Conservation (phyloP, 1,140 invertebrate genomes). For the Holotrichia oblita region DNA sequence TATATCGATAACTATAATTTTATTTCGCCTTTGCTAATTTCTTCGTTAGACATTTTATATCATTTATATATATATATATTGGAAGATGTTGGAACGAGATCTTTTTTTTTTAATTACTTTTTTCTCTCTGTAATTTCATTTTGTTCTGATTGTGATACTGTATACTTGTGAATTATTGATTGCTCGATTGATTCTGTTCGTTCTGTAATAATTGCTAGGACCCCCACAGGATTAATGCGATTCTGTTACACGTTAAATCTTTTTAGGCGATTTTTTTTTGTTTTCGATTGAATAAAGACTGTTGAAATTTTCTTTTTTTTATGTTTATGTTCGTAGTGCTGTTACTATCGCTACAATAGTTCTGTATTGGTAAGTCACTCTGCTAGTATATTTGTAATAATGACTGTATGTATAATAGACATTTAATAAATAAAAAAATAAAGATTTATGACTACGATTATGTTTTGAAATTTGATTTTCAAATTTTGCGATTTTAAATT, state of each 20-base stretch:
- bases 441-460: background rate
- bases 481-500: too few species aligned
- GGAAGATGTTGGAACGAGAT: background rate
- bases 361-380: background rate
- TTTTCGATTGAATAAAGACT: slow-evolving; percentile 1
- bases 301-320: background rate
- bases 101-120: background rate
- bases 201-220: background rate
- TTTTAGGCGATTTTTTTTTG: background rate
- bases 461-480: too few species aligned
- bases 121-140: background rate
- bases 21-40: too few species aligned
- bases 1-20: too few species aligned
- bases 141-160: background rate
- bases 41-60: too few species aligned
- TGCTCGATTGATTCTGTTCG: background rate
- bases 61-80: too few species aligned
- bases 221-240: background rate
- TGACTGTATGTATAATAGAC: slow-evolving; percentile 12
- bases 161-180: background rate
- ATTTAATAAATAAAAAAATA: slow-evolving; percentile 13
- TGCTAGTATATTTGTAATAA: background rate
- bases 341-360: background rate
- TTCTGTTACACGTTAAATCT: too few species aligned
- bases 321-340: background rate